Evolutionary conservation across 1,140 invertebrate species (phyloP).

Genomic region (Oppia nitens): DNA sequence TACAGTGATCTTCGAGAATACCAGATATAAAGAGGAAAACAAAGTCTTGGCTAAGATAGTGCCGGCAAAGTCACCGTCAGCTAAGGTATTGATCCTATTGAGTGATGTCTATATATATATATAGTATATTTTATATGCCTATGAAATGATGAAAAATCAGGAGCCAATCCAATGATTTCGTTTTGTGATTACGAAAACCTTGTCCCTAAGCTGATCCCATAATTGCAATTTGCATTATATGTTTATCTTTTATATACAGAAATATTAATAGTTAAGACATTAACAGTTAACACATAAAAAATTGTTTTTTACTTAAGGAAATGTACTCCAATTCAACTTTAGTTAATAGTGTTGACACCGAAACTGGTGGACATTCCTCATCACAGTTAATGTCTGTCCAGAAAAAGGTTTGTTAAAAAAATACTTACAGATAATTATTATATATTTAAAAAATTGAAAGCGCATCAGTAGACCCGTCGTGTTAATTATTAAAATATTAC

Average conservation of each 20-base stretch:
- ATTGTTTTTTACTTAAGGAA: not conserved
- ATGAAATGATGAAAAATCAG: not conserved
- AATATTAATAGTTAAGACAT: no score
- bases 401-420: not conserved
- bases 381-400: not conserved
- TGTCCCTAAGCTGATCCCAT: not conserved
- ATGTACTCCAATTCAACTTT: not conserved
- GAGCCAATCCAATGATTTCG: not conserved
- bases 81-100: not conserved
- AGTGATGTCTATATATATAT: not conserved
- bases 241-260: not conserved
- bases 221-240: not conserved
- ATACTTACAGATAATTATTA: no score
- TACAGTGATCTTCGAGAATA: conserved; percentile 80
- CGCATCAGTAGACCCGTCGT: not conserved
- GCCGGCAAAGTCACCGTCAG: not conserved
- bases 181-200: not conserved
- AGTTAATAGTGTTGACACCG: not conserved
- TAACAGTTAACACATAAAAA: no score
- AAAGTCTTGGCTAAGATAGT: conserved; percentile 18
- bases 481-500: not conserved
- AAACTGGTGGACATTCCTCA: not conserved
- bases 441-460: not conserved
- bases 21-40: conserved; percentile 36
- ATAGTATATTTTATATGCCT: not conserved